Conservation (phyloP, 2,113 vertebrate genomes). For the Scartelaos histophorus region DNA sequence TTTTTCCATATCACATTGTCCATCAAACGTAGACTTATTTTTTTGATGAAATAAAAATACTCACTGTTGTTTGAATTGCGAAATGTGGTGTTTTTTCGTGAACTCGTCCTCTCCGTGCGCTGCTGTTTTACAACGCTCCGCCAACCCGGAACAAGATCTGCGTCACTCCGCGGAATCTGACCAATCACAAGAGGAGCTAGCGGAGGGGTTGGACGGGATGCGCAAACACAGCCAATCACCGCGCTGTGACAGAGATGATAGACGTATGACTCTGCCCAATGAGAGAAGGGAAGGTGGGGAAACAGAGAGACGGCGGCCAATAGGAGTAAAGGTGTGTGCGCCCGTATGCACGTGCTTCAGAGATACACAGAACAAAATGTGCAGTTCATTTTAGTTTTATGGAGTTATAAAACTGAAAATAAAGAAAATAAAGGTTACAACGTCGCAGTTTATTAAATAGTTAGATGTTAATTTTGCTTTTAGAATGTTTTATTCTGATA, state of each 20-base stretch:
- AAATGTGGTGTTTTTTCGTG: neutral
- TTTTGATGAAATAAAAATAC: neutral
- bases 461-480: neutral
- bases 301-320: neutral
- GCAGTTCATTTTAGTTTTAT: neutral
- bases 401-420: neutral
- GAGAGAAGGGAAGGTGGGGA: slow-evolving; percentile 1
- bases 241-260: accelerated
- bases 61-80: slow-evolving; percentile 38
- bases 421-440: neutral
- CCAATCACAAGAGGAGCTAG: slow-evolving; percentile 21
- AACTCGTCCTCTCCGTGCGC: slow-evolving; percentile 3
- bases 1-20: neutral
- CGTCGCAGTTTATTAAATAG: neutral
- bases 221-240: slow-evolving; percentile 18
- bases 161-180: neutral
- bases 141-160: slow-evolving; percentile 59
- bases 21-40: neutral
- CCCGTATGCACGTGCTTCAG: slow-evolving; percentile 19
- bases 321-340: slow-evolving; percentile 4
- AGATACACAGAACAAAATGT: neutral
- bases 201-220: accelerated
- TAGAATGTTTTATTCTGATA: neutral
- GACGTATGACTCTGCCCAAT: slow-evolving; percentile 9
- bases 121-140: slow-evolving; percentile 56